These are phyloP conservation scores for Brachyrhaphis roseni DNA, from an alignment of 2,797 vertebrate species.

Conservation along the genomic window DNA sequence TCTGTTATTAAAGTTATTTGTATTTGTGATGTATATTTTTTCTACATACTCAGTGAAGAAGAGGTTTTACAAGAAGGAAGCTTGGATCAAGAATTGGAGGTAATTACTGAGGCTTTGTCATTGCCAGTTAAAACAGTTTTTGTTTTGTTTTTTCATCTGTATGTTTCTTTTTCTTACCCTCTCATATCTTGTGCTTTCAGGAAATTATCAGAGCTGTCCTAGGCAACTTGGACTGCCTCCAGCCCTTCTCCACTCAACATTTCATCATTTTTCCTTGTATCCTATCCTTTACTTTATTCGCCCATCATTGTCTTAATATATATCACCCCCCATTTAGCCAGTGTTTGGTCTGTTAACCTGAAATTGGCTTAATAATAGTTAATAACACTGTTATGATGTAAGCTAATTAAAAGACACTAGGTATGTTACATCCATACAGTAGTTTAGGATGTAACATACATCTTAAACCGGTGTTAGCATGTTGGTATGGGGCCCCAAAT, in stretches of 20 bases:
- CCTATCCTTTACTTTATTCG: slow-evolving; percentile 71
- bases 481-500: too few relatives aligned
- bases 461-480: too few relatives aligned
- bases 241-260: slow-evolving; percentile 87
- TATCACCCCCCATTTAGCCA: neutral
- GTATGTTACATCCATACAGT: too few relatives aligned
- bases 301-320: neutral
- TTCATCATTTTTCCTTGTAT: slow-evolving; percentile 92
- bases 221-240: slow-evolving; percentile 84
- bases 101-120: slow-evolving; percentile 38
- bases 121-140: neutral
- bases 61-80: slow-evolving; percentile 20
- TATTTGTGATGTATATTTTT: neutral
- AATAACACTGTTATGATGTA: too few relatives aligned
- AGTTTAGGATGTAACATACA: too few relatives aligned
- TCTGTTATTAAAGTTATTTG: neutral
- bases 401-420: too few relatives aligned
- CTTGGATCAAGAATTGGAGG: slow-evolving; percentile 73
- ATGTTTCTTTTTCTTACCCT: neutral
- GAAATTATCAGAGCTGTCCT: slow-evolving; percentile 87
- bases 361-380: neutral
- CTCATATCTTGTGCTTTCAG: slow-evolving; percentile 72
- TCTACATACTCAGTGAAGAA: slow-evolving; percentile 53
- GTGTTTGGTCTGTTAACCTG: neutral
- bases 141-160: neutral